phyloP scores from a whole-genome alignment of 1,140 invertebrate genomes.

The Mylabris phalerata region DNA sequence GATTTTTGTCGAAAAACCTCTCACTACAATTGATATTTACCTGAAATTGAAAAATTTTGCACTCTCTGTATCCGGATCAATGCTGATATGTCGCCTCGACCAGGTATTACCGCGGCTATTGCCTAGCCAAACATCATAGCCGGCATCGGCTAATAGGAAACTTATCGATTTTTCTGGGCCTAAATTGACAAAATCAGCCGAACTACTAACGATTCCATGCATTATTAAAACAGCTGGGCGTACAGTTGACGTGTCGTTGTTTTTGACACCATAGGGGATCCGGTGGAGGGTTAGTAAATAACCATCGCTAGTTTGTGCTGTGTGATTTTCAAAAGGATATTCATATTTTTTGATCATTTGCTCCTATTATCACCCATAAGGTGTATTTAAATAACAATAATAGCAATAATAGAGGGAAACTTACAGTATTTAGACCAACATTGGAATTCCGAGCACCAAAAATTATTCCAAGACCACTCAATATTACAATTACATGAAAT shows the following conservation, averaged over 20 bases:
- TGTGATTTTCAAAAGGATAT: constrained; percentile 61
- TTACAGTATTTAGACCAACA: no score
- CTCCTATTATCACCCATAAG: constrained; percentile 36
- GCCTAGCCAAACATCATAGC: constrained; percentile 73
- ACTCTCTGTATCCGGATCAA: constrained; percentile 30
- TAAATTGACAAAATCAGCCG: constrained; percentile 63
- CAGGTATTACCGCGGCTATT: constrained; percentile 63
- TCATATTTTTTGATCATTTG: constrained; percentile 57
- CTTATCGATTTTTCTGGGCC: constrained; percentile 49
- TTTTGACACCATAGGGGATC: constrained; percentile 46
- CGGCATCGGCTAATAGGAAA: constrained; percentile 60
- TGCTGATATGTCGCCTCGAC: constrained; percentile 45
- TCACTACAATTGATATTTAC: constrained; percentile 50
- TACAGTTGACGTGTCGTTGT: constrained; percentile 6
- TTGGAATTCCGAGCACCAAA: no score
- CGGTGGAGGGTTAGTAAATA: constrained; percentile 66
- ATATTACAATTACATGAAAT: no score
- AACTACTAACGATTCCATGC: constrained; percentile 70
- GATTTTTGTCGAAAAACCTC: constrained; percentile 33
- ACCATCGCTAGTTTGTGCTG: constrained; percentile 62
- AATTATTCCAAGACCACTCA: no score
- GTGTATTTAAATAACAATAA: no score
- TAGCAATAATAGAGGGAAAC: no score
- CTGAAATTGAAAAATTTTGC: constrained; percentile 63
- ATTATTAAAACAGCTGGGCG: constrained; percentile 44